Conservation (phyloP, 2,888 invertebrate species). For the Dinocampus coccinellae region DNA sequence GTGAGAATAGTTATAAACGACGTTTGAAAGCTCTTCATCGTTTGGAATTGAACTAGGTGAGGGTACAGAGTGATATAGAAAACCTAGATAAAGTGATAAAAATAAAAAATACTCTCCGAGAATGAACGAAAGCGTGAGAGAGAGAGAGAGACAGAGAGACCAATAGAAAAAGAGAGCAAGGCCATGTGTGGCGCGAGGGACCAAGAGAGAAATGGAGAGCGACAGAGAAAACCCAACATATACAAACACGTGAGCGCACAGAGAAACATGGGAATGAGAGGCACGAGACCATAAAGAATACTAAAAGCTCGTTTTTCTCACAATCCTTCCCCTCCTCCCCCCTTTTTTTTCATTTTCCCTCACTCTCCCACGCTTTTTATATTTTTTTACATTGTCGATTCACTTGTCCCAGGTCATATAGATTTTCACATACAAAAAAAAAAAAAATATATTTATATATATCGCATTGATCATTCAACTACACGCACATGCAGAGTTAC, state of each 20-base stretch:
- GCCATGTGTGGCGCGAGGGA: not conserved
- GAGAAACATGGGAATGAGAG: slow-evolving; percentile 33
- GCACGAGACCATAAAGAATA: slow-evolving; percentile 36
- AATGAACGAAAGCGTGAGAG: slow-evolving; percentile 1
- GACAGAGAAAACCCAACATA: too few relatives aligned
- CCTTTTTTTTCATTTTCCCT: not conserved
- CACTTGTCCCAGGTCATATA: not conserved
- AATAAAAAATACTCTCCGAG: not conserved
- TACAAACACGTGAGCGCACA: slow-evolving; percentile 16
- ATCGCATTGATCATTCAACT: not conserved
- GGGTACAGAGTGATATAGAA: not conserved
- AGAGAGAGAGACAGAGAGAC: slow-evolving; percentile 8
- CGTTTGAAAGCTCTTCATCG: slow-evolving; percentile 15
- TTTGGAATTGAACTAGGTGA: not conserved
- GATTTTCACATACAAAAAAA: too few relatives aligned
- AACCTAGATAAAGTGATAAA: slow-evolving; percentile 6
- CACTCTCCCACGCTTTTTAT: not conserved
- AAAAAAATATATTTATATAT: too few relatives aligned
- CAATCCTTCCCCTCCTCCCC: too few relatives aligned
- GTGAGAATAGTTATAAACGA: slow-evolving; percentile 16
- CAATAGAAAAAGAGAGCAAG: too few relatives aligned
- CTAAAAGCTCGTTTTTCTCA: slow-evolving; percentile 17
- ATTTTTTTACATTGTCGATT: not conserved
- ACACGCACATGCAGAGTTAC: not conserved
- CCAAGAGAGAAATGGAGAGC: not conserved